Evolutionary conservation across 1,140 invertebrate genomes (phyloP).

Genomic region (Zaprionus taronus): DNA sequence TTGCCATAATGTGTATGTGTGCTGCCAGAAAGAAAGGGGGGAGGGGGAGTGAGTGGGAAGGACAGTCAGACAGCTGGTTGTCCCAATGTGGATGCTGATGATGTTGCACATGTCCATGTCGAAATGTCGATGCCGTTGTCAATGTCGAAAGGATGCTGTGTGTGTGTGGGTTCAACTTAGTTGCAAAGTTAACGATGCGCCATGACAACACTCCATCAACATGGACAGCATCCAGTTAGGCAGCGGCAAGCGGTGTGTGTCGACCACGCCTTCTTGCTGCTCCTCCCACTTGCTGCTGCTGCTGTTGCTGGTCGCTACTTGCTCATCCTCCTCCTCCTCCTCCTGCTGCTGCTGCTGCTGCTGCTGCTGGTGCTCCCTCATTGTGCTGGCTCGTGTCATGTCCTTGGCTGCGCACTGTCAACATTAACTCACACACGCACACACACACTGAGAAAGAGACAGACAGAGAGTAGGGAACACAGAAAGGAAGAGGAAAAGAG

Average conservation of each 20-base stretch:
- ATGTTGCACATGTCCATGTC: slow-evolving; percentile 60
- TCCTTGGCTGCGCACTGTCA: slow-evolving; percentile 77
- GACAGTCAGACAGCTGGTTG: slow-evolving; percentile 25
- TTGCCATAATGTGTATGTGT: slow-evolving; percentile 65
- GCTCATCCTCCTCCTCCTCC: no score
- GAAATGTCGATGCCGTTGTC: slow-evolving; percentile 61
- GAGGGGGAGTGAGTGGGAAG: neutral
- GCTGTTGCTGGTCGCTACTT: neutral
- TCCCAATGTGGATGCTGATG: slow-evolving; percentile 37
- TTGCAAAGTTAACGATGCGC: slow-evolving; percentile 55
- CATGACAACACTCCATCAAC: slow-evolving; percentile 64
- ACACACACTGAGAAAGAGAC: neutral
- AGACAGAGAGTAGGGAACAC: neutral
- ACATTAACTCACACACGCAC: slow-evolving; percentile 57
- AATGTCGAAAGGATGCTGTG: slow-evolving; percentile 35
- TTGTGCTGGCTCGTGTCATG: slow-evolving; percentile 59
- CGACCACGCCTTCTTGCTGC: neutral
- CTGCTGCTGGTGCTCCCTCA: neutral
- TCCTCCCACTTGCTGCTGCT: slow-evolving; percentile 4
- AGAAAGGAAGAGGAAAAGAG: neutral
- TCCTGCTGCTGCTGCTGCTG: neutral
- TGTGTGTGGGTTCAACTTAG: slow-evolving; percentile 45
- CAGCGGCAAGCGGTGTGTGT: slow-evolving; percentile 12
- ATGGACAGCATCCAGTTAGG: slow-evolving; percentile 50
- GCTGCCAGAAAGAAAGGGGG: neutral